Evolutionary conservation across 2,888 invertebrate species (phyloP).

Genomic region (Diaphora mendica): DNA sequence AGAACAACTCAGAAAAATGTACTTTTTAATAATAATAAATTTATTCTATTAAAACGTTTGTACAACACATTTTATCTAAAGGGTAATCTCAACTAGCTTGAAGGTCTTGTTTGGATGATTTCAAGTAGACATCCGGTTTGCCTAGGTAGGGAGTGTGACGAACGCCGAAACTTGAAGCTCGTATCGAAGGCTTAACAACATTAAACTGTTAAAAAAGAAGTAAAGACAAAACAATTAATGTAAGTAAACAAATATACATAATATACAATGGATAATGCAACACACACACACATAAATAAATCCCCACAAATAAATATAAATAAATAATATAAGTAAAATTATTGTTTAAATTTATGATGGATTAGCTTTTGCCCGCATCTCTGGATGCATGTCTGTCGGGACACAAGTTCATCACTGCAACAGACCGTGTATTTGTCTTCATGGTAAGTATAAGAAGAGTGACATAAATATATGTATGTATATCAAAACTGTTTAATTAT

Average conservation of each 20-base stretch:
- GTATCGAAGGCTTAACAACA: constrained; percentile 59
- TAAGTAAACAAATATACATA: background rate
- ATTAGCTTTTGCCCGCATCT: too few relatives aligned
- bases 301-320: too few relatives aligned
- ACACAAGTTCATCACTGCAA: background rate
- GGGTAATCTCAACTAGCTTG: background rate
- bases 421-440: background rate
- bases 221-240: too few relatives aligned
- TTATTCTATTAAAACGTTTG: constrained; percentile 1
- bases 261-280: background rate
- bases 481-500: background rate
- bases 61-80: background rate
- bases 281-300: too few relatives aligned
- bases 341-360: background rate
- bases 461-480: background rate
- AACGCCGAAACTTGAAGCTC: constrained; percentile 76
- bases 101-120: constrained; percentile 61
- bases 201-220: constrained; percentile 61
- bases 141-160: constrained; percentile 69
- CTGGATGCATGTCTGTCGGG: too few relatives aligned
- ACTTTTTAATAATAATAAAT: background rate
- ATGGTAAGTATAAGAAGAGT: background rate
- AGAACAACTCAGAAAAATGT: background rate
- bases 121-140: constrained; percentile 57
- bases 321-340: background rate